Evolutionary conservation across 2,888 invertebrate genomes (phyloP), one percentile per base, ranked within the genome.

Genomic region (Diarsia brunnea): DNA sequence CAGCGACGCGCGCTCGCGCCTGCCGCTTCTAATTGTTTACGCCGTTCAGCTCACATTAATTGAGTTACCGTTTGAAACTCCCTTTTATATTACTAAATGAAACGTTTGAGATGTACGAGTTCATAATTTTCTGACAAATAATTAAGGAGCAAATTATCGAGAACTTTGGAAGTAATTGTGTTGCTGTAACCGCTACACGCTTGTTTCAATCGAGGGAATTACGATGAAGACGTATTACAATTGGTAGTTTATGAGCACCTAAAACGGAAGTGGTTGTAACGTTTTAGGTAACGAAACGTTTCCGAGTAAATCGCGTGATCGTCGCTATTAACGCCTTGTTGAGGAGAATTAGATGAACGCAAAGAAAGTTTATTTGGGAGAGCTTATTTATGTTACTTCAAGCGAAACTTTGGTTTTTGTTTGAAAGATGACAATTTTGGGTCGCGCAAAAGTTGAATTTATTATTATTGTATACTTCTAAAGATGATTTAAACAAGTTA

Each of bases 11-110:
- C 70, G n/a, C n/a, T 63, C 60, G 69, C 61, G 61, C 66, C 76
- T 70, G 58, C 31, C 65, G 58, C 81, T 31, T 60, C 78, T 88
- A 86, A 87, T 88, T 88, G 84, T 89, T 89, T 86, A 89, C 87
- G 86, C 82, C 79, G 55, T 78, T 84, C 85, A 75, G 69, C 63
- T 79, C 81, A 71, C 73, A 81, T 87, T 87, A 88, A 88, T 89
- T 89, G 83, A 87, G 81, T 85, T 84, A 81, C 75, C 82, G 76
- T 81, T 84, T 67, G 61, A 72, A 86, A 84, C 75, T 77, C 70
- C 72, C 72, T 85, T 82, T 80, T 79, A 84, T 88, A 78, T 81
- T 58, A 61, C 64, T 65, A 61, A 75, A 75, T 79, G 27, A 74
- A 81, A 73, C 73, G 58, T 73, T 78, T 73, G 58, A 24, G 73